Evolutionary conservation across 2,888 invertebrate genomes (phyloP).

Genomic region (Amblyjoppa fuscipennis): DNA sequence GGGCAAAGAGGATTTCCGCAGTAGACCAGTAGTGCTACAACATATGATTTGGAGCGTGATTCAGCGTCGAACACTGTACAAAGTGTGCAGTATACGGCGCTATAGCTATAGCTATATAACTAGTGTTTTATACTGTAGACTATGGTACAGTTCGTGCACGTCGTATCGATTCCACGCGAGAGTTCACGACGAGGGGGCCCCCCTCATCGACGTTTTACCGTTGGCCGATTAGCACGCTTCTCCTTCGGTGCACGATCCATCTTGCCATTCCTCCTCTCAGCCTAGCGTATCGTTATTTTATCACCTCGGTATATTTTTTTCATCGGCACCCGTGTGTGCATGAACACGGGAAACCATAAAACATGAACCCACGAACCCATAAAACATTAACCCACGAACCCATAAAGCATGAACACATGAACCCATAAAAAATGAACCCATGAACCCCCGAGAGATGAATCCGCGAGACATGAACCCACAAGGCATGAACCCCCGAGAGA

Average conservation of each 20-base stretch:
- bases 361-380: neutral
- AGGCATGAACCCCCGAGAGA: too few relatives aligned
- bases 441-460: neutral
- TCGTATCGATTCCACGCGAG: constrained; percentile 55
- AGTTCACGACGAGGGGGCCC: constrained; percentile 37
- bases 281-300: neutral
- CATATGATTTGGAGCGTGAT: constrained; percentile 30
- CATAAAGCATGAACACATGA: neutral
- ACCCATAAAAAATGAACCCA: neutral
- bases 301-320: constrained; percentile 36
- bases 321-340: neutral
- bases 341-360: neutral
- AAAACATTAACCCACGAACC: neutral
- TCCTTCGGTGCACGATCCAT: constrained; percentile 54
- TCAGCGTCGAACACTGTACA: neutral
- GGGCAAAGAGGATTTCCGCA: constrained; percentile 40
- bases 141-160: constrained; percentile 22
- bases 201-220: constrained; percentile 65
- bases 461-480: neutral
- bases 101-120: neutral
- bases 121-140: constrained; percentile 2
- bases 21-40: constrained; percentile 26
- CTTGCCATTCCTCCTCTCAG: constrained; percentile 34
- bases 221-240: constrained; percentile 66
- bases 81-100: neutral